Evolutionary conservation across 2,113 vertebrate species (phyloP).

Genomic region (Anhinga rufa): DNA sequence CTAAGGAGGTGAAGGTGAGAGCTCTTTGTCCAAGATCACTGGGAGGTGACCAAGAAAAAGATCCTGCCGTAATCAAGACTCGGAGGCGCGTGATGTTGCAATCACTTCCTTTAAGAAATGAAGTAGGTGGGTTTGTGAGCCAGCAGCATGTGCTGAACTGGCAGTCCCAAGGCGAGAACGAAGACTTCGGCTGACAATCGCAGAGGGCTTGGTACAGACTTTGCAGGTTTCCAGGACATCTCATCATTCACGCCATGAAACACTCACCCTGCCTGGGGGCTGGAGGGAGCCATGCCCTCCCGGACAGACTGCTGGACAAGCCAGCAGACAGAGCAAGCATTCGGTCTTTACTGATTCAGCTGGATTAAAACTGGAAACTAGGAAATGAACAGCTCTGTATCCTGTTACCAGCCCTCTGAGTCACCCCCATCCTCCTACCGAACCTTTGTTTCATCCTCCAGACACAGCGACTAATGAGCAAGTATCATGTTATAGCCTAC

Average conservation of each 20-base stretch:
- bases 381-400: not conserved
- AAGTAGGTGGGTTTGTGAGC: not conserved
- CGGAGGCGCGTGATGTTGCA: not conserved
- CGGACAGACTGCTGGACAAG: not conserved
- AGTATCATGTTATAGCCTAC: not conserved
- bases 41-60: not conserved
- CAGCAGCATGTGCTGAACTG: not conserved
- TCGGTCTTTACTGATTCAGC: not conserved
- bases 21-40: not conserved
- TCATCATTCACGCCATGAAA: not conserved
- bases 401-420: slow-evolving; percentile 30
- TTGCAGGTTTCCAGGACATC: not conserved
- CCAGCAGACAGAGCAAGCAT: not conserved
- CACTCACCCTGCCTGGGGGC: not conserved
- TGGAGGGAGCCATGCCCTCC: not conserved
- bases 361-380: not conserved
- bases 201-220: not conserved
- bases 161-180: not conserved
- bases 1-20: not conserved
- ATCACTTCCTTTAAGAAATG: not conserved
- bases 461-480: not conserved
- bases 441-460: slow-evolving; percentile 23
- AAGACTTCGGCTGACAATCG: not conserved
- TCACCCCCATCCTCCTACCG: slow-evolving; percentile 1
- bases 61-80: not conserved